A percentile compares a stretch with the other conserved stretches of the same genome.
These are phyloP conservation scores for Gastrophysa polygoni DNA, from an alignment of 2,888 invertebrate species.

Conservation along the genomic window DNA sequence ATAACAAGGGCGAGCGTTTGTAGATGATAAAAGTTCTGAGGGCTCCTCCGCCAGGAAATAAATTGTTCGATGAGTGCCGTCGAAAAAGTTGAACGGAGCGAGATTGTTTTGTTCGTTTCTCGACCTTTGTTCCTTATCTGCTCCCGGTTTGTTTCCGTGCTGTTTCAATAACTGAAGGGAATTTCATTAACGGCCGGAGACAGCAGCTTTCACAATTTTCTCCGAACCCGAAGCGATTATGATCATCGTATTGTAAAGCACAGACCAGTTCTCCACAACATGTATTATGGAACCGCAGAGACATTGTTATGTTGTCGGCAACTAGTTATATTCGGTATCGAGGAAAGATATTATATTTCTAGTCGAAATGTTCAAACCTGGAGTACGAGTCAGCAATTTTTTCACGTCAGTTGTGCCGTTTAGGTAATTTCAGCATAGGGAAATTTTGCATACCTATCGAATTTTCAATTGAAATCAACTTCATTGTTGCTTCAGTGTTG, in stretches of 20 bases:
- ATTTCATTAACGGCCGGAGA: neutral
- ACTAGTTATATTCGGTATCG: too few relatives aligned
- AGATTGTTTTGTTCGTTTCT: slow-evolving; percentile 12
- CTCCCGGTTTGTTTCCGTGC: slow-evolving; percentile 3
- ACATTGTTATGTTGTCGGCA: too few relatives aligned
- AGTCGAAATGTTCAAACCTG: too few relatives aligned
- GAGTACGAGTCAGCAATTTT: too few relatives aligned
- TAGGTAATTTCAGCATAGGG: too few relatives aligned
- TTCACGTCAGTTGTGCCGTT: too few relatives aligned
- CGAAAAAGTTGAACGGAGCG: slow-evolving; percentile 13
- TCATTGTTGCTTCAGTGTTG: too few relatives aligned
- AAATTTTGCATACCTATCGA: too few relatives aligned
- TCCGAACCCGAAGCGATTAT: neutral
- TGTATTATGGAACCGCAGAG: too few relatives aligned
- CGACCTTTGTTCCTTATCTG: slow-evolving; percentile 1
- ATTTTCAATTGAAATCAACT: too few relatives aligned
- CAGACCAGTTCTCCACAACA: too few relatives aligned
- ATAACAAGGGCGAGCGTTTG: slow-evolving; percentile 29
- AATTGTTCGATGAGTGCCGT: slow-evolving; percentile 29
- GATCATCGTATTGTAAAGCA: neutral
- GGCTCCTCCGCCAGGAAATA: slow-evolving; percentile 24
- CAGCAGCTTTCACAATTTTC: neutral
- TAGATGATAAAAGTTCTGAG: slow-evolving; percentile 31
- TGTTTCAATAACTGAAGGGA: neutral
- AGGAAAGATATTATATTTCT: too few relatives aligned